Percentiles rank a stretch among this genome's conserved stretches.
Conservation (phyloP, 2,888 invertebrate species). For the Ischnura elegans region DNA sequence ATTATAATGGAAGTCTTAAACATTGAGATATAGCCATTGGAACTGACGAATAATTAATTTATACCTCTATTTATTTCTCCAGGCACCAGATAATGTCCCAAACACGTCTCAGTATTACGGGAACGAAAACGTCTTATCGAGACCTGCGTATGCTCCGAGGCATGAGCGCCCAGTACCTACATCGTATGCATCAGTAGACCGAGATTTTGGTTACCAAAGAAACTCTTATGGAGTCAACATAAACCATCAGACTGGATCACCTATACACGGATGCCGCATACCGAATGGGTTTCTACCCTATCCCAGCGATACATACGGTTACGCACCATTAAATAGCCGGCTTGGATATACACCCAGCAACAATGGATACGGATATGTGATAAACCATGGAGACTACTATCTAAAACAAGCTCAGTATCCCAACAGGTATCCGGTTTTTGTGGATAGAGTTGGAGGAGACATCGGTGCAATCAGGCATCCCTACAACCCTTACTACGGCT, state of each 20-base stretch:
- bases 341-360: not conserved
- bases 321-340: not conserved
- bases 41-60: no score
- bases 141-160: not conserved
- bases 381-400: not conserved
- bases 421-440: not conserved
- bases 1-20: no score
- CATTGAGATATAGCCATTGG: no score
- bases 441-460: not conserved
- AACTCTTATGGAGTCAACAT: conserved; percentile 5
- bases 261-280: not conserved
- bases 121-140: not conserved
- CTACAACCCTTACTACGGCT: not conserved
- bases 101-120: not conserved
- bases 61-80: no score
- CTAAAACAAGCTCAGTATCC: not conserved
- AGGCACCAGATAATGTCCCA: not conserved
- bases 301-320: not conserved
- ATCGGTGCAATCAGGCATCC: not conserved
- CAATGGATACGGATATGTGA: not conserved
- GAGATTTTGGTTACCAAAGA: not conserved
- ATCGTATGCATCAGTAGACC: not conserved
- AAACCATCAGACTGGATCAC: not conserved
- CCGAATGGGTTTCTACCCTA: not conserved
- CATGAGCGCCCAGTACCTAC: not conserved